A percentile compares a stretch with the other conserved stretches of the same genome.
phyloP scores from a whole-genome alignment of 2,113 vertebrate species.

The Notarius quadriscutis region DNA sequence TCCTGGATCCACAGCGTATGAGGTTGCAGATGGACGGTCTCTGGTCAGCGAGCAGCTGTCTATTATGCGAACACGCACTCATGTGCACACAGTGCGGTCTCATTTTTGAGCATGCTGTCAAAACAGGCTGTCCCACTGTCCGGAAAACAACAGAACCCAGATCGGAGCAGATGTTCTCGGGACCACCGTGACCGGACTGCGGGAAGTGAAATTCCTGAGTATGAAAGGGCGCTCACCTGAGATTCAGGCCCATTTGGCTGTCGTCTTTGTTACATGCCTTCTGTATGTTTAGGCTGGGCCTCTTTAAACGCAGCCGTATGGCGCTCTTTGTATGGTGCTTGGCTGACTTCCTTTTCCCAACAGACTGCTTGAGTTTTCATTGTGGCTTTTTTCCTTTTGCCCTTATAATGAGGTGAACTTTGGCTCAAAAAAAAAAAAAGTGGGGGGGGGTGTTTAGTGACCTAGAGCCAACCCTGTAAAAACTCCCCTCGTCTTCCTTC shows the following conservation, averaged over 20 bases:
- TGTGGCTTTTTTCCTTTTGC: slow-evolving; percentile 41
- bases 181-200: slow-evolving; percentile 62
- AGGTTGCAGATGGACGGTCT: neutral
- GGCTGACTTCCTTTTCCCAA: slow-evolving; percentile 36
- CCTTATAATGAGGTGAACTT: slow-evolving; percentile 32
- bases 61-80: slow-evolving; percentile 25
- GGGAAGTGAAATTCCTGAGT: slow-evolving; percentile 49
- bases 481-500: slow-evolving; percentile 44
- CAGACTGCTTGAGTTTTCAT: slow-evolving; percentile 40
- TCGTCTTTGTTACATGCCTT: neutral
- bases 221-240: slow-evolving; percentile 32
- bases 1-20: slow-evolving; percentile 2
- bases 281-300: slow-evolving; percentile 32
- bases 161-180: slow-evolving; percentile 62
- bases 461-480: neutral
- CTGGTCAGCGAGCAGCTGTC: slow-evolving; percentile 14
- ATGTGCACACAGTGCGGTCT: neutral
- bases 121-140: slow-evolving; percentile 43
- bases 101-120: slow-evolving; percentile 45
- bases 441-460: neutral
- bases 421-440: neutral
- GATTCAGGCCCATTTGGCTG: neutral
- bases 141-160: slow-evolving; percentile 26
- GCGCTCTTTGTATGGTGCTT: slow-evolving; percentile 10
- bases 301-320: neutral